Conservation (phyloP, 1,140 invertebrate genomes). For the Papilio xuthus region DNA sequence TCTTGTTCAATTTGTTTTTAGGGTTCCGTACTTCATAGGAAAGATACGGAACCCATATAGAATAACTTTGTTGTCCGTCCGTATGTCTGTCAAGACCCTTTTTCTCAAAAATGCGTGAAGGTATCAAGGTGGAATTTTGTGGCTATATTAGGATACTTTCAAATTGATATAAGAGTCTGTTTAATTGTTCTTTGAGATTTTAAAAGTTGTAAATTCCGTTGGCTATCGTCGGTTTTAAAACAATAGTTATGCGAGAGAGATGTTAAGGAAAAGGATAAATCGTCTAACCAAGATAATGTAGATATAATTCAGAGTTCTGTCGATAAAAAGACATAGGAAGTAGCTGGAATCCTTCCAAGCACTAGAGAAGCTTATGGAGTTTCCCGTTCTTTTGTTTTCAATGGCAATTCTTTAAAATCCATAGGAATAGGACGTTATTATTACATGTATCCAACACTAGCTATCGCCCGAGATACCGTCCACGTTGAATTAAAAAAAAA, state of each 20-base stretch:
- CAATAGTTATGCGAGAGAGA: not conserved
- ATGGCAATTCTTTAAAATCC: not conserved
- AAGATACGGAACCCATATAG: too few relatives aligned
- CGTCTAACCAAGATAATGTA: not conserved
- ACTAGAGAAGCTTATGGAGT: not conserved
- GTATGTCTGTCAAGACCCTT: too few relatives aligned
- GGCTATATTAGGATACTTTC: too few relatives aligned
- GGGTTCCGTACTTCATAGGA: too few relatives aligned
- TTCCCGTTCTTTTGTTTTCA: conserved; percentile 7
- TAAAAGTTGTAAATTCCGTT: not conserved
- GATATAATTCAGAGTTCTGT: conserved; percentile 13
- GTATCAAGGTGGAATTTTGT: too few relatives aligned
- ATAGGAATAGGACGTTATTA: too few relatives aligned
- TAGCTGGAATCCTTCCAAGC: conserved; percentile 6
- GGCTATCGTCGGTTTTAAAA: not conserved
- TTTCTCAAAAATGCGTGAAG: too few relatives aligned
- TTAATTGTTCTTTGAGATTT: not conserved
- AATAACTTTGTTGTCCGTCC: too few relatives aligned
- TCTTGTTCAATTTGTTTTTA: too few relatives aligned
- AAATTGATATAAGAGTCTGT: not conserved
- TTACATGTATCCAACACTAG: too few relatives aligned
- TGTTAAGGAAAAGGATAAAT: not conserved
- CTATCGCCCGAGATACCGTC: too few relatives aligned
- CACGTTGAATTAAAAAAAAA: too few relatives aligned
- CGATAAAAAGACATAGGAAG: conserved; percentile 7